Evolutionary conservation across 2,113 vertebrate species (phyloP).

Genomic region (Pan paniscus): DNA sequence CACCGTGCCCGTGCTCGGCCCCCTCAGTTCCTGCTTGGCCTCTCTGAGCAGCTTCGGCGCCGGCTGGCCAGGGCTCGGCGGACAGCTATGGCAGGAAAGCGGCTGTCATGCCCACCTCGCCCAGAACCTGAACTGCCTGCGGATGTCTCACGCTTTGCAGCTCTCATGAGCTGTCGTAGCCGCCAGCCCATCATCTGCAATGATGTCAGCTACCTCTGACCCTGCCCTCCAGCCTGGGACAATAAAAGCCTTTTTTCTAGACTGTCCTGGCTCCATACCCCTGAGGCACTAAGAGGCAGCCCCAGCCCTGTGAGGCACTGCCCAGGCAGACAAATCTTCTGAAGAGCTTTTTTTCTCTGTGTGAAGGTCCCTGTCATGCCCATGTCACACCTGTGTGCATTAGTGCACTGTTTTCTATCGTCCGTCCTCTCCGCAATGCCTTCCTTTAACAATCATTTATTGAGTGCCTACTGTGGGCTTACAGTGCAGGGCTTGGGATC

Average conservation of each 20-base stretch:
- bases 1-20: constrained; percentile 90
- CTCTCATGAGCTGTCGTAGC: constrained; percentile 95
- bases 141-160: constrained; percentile 91
- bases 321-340: background rate
- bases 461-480: background rate
- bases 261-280: background rate
- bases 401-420: background rate
- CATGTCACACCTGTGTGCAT: background rate
- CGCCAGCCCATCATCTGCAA: constrained; percentile 97
- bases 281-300: background rate
- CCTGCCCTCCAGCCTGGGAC: constrained; percentile 49
- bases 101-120: constrained; percentile 93
- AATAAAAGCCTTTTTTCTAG: constrained; percentile 75
- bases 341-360: background rate
- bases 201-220: constrained; percentile 94
- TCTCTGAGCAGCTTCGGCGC: constrained; percentile 89
- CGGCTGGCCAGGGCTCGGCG: constrained; percentile 89
- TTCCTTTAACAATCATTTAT: constrained; percentile 57
- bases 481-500: background rate
- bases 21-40: constrained; percentile 92
- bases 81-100: constrained; percentile 84
- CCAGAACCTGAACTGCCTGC: constrained; percentile 88
- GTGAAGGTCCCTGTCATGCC: background rate
- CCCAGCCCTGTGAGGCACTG: background rate
- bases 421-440: background rate